phyloP scores from a whole-genome alignment of 2,888 invertebrate genomes.

The Gymnosoma rotundatum region DNA sequence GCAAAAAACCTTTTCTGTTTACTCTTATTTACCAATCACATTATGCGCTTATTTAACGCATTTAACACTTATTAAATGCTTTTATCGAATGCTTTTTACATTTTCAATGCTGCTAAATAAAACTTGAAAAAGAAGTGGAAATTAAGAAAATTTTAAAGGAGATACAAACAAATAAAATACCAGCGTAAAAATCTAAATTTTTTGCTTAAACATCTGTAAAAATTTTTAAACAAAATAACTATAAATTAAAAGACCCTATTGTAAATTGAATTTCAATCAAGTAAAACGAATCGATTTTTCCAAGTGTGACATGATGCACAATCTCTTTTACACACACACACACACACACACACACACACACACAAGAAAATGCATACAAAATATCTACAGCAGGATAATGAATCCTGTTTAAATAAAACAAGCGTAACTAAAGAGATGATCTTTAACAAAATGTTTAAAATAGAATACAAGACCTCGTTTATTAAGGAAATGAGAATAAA shows the following conservation, averaged over 20 bases:
- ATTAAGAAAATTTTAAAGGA: constrained; percentile 36
- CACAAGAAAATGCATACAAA: not conserved
- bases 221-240: constrained; percentile 69
- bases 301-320: constrained; percentile 22
- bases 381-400: constrained; percentile 57
- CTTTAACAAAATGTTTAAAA: constrained; percentile 33
- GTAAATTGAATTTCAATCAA: constrained; percentile 76
- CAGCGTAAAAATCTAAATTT: constrained; percentile 78
- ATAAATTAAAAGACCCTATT: constrained; percentile 49
- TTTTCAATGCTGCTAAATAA: constrained; percentile 22
- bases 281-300: constrained; percentile 77
- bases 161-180: constrained; percentile 73
- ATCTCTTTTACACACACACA: not conserved
- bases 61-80: constrained; percentile 72
- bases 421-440: constrained; percentile 76
- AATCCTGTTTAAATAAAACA: constrained; percentile 72
- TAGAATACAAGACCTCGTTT: not conserved
- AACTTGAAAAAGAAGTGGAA: constrained; percentile 39
- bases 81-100: constrained; percentile 59
- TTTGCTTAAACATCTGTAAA: constrained; percentile 80
- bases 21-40: constrained; percentile 69
- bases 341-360: constrained; percentile 8
- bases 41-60: constrained; percentile 70
- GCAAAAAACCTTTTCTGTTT: constrained; percentile 18
- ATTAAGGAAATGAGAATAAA: constrained; percentile 29